Base-by-base conservation (phyloP, 2,797 vertebrate genomes). In the Coregonus ussuriensis region DNA sequence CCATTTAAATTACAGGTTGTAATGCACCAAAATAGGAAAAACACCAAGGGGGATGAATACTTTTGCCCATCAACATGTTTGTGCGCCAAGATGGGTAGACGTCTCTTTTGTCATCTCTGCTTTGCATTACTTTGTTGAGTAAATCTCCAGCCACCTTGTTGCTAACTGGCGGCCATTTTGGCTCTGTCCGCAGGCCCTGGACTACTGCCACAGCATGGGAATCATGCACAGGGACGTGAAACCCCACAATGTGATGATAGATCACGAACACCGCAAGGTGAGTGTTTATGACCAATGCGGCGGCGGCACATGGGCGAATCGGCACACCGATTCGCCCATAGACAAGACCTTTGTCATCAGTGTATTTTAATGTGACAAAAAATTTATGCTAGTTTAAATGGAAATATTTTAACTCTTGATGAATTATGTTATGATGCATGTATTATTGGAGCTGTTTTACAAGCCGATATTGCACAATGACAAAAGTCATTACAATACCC, bases 141-240 rank as follows among this genome's bases (percentile, higher is more conserved):
- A 47, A 56, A 29, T 1, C 5, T n/a, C 18, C n/a, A 21, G 37
- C 52, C 4, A 33, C 54, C 41, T 74, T 54, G 66, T 69, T 29
- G 21, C 3, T 35, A n/a, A 74, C 29, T 25, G 35, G 35, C 9
- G 1, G 11, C 1, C 29, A 29, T 71, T 72, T 41, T 59, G 69
- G 3, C 21, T 78, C 13, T 41, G 52, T n/a, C 63, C 65, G 3
- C 76, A 92, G 91, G 91, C 91, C 41, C 87, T 92, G 53, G 91
- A 93, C 84, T 93, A 90, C 79, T 93, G 91, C 75, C 93, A 94
- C 85, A 93, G 93, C 70, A 93, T 93, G 90, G 93, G 93, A 0
- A 93, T 94, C n/a, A 94, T 94, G 93, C 93, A 94, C 76, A 83
- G 93, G 54, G 93, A 94, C 2, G 93, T 94, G 65, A 94, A 94